Base-by-base conservation (phyloP, 2,888 invertebrate genomes). In the Meteorus cinctellus region DNA sequence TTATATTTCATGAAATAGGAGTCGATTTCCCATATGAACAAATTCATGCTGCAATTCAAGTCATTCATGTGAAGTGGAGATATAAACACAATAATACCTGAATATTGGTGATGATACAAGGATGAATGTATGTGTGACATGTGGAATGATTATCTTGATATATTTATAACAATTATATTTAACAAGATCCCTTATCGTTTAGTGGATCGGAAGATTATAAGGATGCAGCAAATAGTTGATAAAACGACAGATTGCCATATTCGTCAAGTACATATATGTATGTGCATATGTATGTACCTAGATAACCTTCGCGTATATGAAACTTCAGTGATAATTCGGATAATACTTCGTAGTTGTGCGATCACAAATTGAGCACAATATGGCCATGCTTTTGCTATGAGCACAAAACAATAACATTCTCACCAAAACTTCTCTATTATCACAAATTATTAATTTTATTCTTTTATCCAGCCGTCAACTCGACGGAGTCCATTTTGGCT, bases 401-500 rank as follows among this genome's bases (percentile, higher is more conserved):
- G 6, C 62, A 62, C 62, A 31, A 29, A n/a, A 62, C 6, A 29
- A 63, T 14, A 34, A 4, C 36, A 65, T 36, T 34, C 16, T 65
- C 34, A 65, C 36, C 29, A 12, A 6, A 31, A 65, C 12, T 65
- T 19, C 24, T 36, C 10, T n/a, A 65, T 65, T 10, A 19, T 36
- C 1, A 10, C 10, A 14, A 65, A 24, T 19, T 16, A 24, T 31
- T 41, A 41, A 65, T n/a, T 65, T 24, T 1, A 62, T 62, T 19
- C 2, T 27, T 45, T 29, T n/a, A 68, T 68, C 67, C 51, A 48
- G 45, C 51, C 67, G 67, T 68, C 67, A 68, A 68, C 67, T 68
- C 51, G 67, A 10, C 51, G 51, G 67, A 68, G 48, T 48, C 67
- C 67, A 68, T 68, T 68, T 68, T 68, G 51, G 48, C 36, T 55